These are phyloP conservation scores for Tribolium madens DNA, from an alignment of 1,140 invertebrate species.

Conservation along the genomic window DNA sequence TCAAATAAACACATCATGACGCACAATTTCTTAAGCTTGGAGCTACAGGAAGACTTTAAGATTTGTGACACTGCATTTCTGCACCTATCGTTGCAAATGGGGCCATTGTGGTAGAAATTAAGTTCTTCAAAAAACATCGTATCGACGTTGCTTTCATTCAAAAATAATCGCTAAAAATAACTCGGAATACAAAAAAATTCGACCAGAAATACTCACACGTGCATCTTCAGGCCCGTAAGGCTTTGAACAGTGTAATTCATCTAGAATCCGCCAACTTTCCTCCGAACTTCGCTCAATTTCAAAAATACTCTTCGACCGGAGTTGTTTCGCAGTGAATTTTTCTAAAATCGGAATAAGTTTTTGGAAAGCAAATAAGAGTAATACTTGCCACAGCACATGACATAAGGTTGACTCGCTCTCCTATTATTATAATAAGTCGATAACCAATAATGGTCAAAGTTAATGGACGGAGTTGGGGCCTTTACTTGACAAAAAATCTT, in stretches of 20 bases:
- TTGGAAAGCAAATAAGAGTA: not conserved
- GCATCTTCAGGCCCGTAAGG: constrained; percentile 36
- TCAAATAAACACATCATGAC: constrained; percentile 19
- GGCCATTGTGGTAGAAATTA: constrained; percentile 27
- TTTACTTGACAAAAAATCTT: constrained; percentile 12
- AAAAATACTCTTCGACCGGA: not conserved
- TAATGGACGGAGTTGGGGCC: not conserved
- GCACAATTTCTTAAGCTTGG: not conserved
- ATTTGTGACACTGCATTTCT: constrained; percentile 17
- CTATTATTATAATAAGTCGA: not conserved
- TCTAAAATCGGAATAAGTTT: not conserved
- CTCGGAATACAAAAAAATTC: not conserved
- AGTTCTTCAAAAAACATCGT: constrained; percentile 35
- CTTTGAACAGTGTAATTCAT: constrained; percentile 10
- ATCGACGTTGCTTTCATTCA: not conserved
- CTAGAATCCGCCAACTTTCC: constrained; percentile 22
- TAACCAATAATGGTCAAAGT: not conserved
- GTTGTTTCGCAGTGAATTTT: constrained; percentile 4
- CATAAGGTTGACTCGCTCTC: not conserved
- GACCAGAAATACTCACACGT: constrained; percentile 7
- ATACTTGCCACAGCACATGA: constrained; percentile 5
- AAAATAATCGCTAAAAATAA: constrained; percentile 20
- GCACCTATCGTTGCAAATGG: not conserved
- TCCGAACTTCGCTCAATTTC: constrained; percentile 10
- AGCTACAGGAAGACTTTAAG: not conserved